A percentile compares a stretch with the other conserved stretches of the same genome.
These are phyloP conservation scores for Acleris cristana DNA, from an alignment of 2,888 invertebrate species.

Conservation along the genomic window DNA sequence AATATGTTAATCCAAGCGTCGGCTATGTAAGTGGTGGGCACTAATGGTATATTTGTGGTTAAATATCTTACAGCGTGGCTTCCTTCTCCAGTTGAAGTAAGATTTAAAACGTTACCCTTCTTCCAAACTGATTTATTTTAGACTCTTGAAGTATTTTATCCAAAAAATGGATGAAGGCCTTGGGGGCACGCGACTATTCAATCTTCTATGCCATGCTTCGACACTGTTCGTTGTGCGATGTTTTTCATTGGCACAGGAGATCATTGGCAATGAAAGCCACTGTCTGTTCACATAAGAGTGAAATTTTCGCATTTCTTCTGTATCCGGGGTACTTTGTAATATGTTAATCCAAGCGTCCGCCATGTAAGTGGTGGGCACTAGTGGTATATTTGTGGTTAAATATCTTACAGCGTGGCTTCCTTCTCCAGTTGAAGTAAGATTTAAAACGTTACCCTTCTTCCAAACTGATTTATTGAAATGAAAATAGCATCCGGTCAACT, in stretches of 20 bases:
- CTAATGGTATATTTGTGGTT: conserved; percentile 15
- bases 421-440: conserved; percentile 10
- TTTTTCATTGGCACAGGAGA: conserved; percentile 4
- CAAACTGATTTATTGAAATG: conserved; percentile 7
- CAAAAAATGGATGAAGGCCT: conserved; percentile 10
- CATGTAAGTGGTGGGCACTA: conserved; percentile 14
- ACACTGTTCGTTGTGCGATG: conserved; percentile 16
- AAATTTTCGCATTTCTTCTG: conserved; percentile 12
- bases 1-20: conserved; percentile 18
- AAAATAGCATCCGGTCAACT: conserved; percentile 14
- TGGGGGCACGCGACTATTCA: conserved; percentile 10
- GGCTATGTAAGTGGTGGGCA: conserved; percentile 11
- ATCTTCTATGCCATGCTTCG: conserved; percentile 18
- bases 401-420: conserved; percentile 18
- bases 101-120: conserved; percentile 12
- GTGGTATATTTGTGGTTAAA: conserved; percentile 14
- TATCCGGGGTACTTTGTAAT: conserved; percentile 17
- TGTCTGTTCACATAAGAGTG: conserved; percentile 13
- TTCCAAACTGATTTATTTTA: conserved; percentile 2
- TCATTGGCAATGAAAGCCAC: conserved; percentile 14
- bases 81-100: conserved; percentile 14
- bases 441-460: conserved; percentile 14
- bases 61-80: conserved; percentile 14
- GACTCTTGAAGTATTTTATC: too few species aligned
- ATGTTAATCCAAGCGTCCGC: conserved; percentile 14